phyloP scores from a whole-genome alignment of 2,888 invertebrate species.

The Julus scanicus region DNA sequence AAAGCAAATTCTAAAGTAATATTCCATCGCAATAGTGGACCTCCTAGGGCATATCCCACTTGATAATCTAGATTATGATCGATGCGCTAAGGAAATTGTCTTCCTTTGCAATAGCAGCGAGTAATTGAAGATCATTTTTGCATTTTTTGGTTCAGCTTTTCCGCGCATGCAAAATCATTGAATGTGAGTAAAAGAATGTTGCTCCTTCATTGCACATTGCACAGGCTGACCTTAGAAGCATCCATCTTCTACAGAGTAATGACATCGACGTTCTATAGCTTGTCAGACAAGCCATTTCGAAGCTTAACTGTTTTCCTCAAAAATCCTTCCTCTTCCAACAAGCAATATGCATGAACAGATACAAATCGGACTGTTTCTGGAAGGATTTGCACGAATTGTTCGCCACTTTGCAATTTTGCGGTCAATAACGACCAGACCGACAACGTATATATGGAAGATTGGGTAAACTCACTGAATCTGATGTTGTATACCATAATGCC shows the following conservation, averaged over 20 bases:
- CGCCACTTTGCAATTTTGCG: conserved; percentile 40
- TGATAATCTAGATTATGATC: conserved; percentile 55
- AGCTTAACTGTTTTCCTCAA: conserved; percentile 50
- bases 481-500: neutral
- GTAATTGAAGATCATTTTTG: conserved; percentile 53
- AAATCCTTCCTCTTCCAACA: neutral
- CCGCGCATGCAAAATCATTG: neutral
- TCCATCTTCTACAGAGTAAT: conserved; percentile 54
- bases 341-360: conserved; percentile 49
- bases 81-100: conserved; percentile 53
- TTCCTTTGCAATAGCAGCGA: conserved; percentile 7
- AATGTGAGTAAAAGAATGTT: conserved; percentile 24
- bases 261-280: conserved; percentile 50
- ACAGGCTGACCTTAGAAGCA: conserved; percentile 52
- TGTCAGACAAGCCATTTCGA: conserved; percentile 48
- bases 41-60: conserved; percentile 38
- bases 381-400: conserved; percentile 25
- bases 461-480: neutral
- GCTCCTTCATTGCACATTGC: conserved; percentile 53
- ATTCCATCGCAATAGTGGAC: conserved; percentile 36
- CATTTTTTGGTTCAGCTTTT: conserved; percentile 4
- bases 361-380: conserved; percentile 41
- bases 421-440: neutral
- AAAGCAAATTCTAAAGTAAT: conserved; percentile 48
- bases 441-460: neutral